These are phyloP conservation scores for human (Homo sapiens) DNA, from an alignment of 2,113 vertebrate genomes.

Conservation along the genomic window DNA sequence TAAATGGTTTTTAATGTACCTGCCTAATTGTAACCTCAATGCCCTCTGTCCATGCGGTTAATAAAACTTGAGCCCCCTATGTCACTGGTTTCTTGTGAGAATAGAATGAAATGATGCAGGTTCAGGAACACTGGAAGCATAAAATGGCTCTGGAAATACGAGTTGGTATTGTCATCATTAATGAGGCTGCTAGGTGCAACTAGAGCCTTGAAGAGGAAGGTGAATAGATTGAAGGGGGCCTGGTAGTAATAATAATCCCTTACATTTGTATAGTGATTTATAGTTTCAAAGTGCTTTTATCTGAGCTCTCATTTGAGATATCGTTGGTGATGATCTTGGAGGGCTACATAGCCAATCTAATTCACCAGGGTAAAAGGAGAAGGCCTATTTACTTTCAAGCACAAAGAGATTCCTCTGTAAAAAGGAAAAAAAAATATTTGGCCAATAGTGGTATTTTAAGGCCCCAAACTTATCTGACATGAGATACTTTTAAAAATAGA, in stretches of 20 bases:
- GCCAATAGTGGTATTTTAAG: background rate
- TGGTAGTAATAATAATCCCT: background rate
- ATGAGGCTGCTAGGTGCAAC: background rate
- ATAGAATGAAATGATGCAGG: background rate
- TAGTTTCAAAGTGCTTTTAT: background rate
- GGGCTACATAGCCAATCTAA: background rate
- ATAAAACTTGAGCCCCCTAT: background rate
- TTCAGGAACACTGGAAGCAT: background rate
- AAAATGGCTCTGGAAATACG: background rate
- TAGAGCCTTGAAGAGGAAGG: background rate
- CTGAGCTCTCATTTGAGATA: background rate
- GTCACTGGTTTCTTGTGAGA: background rate
- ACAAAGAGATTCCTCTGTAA: background rate
- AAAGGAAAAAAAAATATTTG: background rate
- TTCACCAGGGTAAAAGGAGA: background rate
- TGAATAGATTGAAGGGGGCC: background rate
- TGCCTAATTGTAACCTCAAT: background rate
- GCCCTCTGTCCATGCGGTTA: background rate
- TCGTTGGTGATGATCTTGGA: background rate
- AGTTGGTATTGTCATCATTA: background rate
- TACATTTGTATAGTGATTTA: background rate
- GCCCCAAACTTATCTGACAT: background rate
- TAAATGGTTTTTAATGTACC: background rate
- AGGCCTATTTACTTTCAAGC: background rate
- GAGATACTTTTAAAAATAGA: background rate